A percentile compares a stretch with the other conserved stretches of the same genome.
These are phyloP conservation scores for Tanypteryx hageni DNA, from an alignment of 2,888 invertebrate genomes.

Conservation along the genomic window DNA sequence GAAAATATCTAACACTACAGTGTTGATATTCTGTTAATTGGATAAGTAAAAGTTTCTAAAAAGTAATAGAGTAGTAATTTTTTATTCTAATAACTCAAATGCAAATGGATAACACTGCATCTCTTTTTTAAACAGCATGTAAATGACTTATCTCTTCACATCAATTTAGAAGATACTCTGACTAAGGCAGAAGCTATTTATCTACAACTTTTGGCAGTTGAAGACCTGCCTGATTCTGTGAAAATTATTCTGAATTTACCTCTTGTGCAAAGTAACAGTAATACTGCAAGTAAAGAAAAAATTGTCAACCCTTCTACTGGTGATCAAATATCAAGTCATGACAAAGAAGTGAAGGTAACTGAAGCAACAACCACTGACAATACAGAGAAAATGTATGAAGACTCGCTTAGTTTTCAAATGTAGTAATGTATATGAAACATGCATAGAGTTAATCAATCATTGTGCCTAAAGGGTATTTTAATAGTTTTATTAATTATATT, in stretches of 20 bases:
- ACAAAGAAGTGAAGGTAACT: not conserved
- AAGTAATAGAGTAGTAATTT: not conserved
- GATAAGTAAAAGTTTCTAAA: not conserved
- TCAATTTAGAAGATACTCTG: constrained; percentile 89
- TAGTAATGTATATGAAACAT: not conserved
- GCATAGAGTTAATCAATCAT: not conserved
- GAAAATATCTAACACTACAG: too few relatives aligned
- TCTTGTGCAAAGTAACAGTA: not conserved
- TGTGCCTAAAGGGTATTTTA: too few relatives aligned
- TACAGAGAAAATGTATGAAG: constrained; percentile 26
- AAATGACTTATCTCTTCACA: constrained; percentile 93
- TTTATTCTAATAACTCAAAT: not conserved
- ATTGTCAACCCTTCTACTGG: not conserved
- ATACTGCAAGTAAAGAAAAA: constrained; percentile 18
- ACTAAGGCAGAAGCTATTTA: constrained; percentile 95
- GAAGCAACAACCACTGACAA: not conserved
- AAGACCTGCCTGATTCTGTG: constrained; percentile 41
- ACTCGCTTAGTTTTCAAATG: constrained; percentile 33
- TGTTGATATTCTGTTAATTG: not conserved
- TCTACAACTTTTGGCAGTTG: constrained; percentile 85
- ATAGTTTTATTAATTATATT: not conserved
- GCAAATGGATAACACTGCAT: not conserved
- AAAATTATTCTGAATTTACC: constrained; percentile 20
- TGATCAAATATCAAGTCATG: not conserved
- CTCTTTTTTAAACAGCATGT: constrained; percentile 85